Percentiles rank a stretch among this genome's conserved stretches.
These are phyloP conservation scores for Spodoptera littoralis DNA, from an alignment of 2,888 invertebrate genomes.

Conservation along the genomic window DNA sequence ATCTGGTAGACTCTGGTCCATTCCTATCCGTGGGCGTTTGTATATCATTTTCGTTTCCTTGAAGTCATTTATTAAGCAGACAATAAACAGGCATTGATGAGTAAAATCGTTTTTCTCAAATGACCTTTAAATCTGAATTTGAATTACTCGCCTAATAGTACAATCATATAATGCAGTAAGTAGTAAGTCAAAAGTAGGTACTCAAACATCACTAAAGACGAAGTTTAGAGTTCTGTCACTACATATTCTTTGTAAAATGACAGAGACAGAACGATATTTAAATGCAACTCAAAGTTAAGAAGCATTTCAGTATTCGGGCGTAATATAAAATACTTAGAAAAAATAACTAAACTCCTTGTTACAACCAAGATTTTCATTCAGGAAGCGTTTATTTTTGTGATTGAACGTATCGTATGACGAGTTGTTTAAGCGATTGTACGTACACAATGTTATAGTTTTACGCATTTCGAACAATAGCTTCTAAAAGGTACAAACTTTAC, in stretches of 20 bases:
- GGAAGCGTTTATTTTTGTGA: conserved; percentile 26
- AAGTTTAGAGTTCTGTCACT: too few relatives aligned
- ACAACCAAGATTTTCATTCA: conserved; percentile 4
- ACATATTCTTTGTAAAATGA: too few relatives aligned
- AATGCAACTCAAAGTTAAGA: too few relatives aligned
- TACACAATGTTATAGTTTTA: conserved; percentile 45
- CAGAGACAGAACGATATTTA: too few relatives aligned
- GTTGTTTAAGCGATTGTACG: conserved; percentile 28
- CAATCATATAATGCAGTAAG: too few relatives aligned
- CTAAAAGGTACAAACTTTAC: conserved; percentile 31
- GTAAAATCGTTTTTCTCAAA: conserved; percentile 13
- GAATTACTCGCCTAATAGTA: neutral
- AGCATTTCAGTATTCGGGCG: too few relatives aligned
- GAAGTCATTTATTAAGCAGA: conserved; percentile 31
- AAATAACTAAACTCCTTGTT: too few relatives aligned
- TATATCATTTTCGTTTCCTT: conserved; percentile 18
- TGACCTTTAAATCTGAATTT: conserved; percentile 18
- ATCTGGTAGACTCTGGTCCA: conserved; percentile 5
- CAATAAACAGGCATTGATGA: conserved; percentile 32
- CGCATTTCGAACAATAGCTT: conserved; percentile 41
- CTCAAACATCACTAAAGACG: too few relatives aligned
- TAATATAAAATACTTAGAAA: too few relatives aligned
- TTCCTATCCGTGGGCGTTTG: conserved; percentile 6
- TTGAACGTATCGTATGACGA: conserved; percentile 37
- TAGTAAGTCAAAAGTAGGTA: too few relatives aligned